Percentiles rank a stretch among this genome's conserved stretches.
phyloP scores from a whole-genome alignment of 2,797 vertebrate genomes.

The Phyllotis vaccarum region DNA sequence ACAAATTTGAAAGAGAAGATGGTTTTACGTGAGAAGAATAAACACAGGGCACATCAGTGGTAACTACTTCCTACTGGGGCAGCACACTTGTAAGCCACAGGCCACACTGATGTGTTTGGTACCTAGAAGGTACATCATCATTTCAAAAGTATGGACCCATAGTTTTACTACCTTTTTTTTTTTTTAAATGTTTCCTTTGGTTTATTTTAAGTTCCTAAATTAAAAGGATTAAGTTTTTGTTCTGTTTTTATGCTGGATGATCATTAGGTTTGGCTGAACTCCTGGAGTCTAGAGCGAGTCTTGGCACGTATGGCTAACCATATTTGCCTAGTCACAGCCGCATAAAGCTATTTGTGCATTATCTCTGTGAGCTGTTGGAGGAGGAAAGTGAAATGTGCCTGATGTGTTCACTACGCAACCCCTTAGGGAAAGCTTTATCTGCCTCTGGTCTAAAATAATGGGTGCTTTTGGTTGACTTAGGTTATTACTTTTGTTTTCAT shows the following conservation, averaged over 20 bases:
- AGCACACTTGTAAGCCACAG: neutral
- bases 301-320: neutral
- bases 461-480: neutral
- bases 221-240: neutral
- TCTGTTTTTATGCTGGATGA: neutral
- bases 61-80: neutral
- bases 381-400: neutral
- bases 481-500: neutral
- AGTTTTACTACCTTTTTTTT: neutral
- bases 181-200: neutral
- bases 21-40: neutral
- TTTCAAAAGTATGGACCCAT: neutral
- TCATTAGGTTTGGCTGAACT: neutral
- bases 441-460: neutral
- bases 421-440: neutral
- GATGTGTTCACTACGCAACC: neutral
- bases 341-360: accelerated
- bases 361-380: neutral
- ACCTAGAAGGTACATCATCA: neutral
- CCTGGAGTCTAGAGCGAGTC: neutral
- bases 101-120: neutral
- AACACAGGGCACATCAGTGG: neutral
- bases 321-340: neutral
- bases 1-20: neutral
- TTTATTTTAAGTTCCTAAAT: constrained; percentile 32